These are phyloP conservation scores for Zaprionus ghesquierei DNA, from an alignment of 1,140 invertebrate species.

Conservation along the genomic window DNA sequence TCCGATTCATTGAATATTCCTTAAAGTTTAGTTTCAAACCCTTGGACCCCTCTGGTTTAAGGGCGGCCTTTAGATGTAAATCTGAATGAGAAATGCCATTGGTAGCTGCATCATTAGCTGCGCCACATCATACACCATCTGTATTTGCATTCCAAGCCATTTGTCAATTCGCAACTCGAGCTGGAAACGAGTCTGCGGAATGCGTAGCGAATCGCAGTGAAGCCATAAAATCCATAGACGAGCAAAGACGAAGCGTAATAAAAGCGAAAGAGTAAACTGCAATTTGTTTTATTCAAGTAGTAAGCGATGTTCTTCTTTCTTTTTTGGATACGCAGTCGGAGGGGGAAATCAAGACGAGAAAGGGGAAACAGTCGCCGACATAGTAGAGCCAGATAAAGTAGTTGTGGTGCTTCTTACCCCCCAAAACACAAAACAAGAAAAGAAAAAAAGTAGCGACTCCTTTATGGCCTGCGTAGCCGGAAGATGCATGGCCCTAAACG, in stretches of 20 bases:
- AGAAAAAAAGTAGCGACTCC: background rate
- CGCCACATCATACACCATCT: background rate
- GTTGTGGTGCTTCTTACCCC: no score
- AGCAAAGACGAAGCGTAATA: constrained; percentile 1
- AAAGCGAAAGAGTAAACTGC: constrained; percentile 73
- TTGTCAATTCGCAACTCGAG: constrained; percentile 1
- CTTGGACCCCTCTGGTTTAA: no score
- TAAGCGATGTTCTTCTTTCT: background rate
- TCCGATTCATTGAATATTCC: background rate
- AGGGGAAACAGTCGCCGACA: background rate
- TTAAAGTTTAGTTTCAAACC: no score
- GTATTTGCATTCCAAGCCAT: constrained; percentile 13
- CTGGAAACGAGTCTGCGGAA: background rate
- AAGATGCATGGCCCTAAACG: constrained; percentile 55
- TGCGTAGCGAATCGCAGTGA: background rate
- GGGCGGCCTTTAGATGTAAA: no score
- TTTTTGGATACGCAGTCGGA: constrained; percentile 25
- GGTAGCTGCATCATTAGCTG: constrained; percentile 11
- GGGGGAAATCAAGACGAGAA: background rate
- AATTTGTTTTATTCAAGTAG: constrained; percentile 57
- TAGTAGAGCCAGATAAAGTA: background rate
- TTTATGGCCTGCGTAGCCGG: background rate
- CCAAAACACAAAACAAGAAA: background rate
- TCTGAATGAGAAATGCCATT: constrained; percentile 1
- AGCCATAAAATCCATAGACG: background rate